A percentile compares a stretch with the other conserved stretches of the same genome.
These are phyloP conservation scores for Saguinus imperator DNA, from an alignment of 2,113 vertebrate species.

Conservation along the genomic window DNA sequence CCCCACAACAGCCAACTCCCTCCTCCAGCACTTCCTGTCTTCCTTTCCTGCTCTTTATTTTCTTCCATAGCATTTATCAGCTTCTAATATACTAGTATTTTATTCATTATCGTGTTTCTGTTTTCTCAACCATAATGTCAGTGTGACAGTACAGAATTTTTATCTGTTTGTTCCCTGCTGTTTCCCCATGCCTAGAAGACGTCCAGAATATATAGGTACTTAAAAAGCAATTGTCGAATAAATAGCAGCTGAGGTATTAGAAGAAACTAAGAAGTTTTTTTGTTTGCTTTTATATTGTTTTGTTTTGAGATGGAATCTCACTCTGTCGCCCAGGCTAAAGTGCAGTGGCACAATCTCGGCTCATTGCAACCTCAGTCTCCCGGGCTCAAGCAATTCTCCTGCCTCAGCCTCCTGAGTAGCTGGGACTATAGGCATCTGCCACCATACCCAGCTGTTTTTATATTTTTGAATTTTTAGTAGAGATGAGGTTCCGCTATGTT, in stretches of 20 bases:
- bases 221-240: not conserved
- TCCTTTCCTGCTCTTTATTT: not conserved
- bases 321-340: too few species aligned
- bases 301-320: too few species aligned
- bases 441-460: too few species aligned
- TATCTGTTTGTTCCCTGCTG: not conserved
- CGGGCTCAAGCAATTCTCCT: too few species aligned
- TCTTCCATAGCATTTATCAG: not conserved
- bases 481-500: too few species aligned
- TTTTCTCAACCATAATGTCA: not conserved
- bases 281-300: too few species aligned
- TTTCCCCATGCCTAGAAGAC: not conserved
- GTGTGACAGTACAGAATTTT: not conserved
- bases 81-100: not conserved
- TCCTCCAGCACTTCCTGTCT: not conserved
- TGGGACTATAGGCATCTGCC: too few species aligned
- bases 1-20: not conserved
- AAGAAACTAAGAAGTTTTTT: not conserved
- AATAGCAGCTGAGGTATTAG: not conserved
- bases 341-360: too few species aligned
- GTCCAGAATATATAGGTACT: not conserved
- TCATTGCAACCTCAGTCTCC: too few species aligned
- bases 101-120: not conserved
- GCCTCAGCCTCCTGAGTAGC: too few species aligned
- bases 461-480: too few species aligned